phyloP scores from a whole-genome alignment of 2,797 vertebrate species.

The Neomorphus geoffroyi region DNA sequence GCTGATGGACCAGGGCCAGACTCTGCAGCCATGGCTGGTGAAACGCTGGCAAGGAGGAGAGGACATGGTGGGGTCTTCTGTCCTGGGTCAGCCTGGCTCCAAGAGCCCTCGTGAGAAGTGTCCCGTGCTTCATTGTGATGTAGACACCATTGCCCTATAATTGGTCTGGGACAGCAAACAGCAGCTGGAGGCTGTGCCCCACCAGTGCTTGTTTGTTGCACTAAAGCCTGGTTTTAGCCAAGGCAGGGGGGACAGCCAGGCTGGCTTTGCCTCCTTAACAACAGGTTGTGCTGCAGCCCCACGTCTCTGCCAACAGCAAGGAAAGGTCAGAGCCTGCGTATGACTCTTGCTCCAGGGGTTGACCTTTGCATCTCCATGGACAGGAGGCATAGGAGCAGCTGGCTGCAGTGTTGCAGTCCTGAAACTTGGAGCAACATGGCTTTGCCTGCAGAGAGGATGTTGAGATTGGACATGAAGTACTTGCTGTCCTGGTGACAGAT shows the following conservation, averaged over 20 bases:
- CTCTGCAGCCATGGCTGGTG: not conserved
- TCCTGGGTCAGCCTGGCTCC: not conserved
- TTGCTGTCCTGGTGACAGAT: not conserved
- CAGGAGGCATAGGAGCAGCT: not conserved
- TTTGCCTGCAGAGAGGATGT: not conserved
- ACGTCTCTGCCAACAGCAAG: not conserved
- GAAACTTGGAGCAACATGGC: not conserved
- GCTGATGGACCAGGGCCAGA: not conserved
- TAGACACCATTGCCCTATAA: rapidly evolving
- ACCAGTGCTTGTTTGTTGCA: rapidly evolving
- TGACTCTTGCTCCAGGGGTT: not conserved
- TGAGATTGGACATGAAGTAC: not conserved
- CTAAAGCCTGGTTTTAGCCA: not conserved
- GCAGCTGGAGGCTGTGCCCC: not conserved
- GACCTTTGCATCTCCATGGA: rapidly evolving
- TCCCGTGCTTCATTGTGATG: not conserved
- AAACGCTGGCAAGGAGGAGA: not conserved
- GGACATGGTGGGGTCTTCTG: rapidly evolving
- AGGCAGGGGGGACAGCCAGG: rapidly evolving
- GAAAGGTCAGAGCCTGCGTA: not conserved
- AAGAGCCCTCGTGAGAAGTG: not conserved
- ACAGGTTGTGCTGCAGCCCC: not conserved
- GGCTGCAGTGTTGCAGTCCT: not conserved
- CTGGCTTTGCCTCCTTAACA: not conserved
- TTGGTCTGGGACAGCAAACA: not conserved